A percentile compares a stretch with the other conserved stretches of the same genome.
Evolutionary conservation across 2,797 vertebrate species (phyloP).

Genomic region (Microhierax caerulescens): DNA sequence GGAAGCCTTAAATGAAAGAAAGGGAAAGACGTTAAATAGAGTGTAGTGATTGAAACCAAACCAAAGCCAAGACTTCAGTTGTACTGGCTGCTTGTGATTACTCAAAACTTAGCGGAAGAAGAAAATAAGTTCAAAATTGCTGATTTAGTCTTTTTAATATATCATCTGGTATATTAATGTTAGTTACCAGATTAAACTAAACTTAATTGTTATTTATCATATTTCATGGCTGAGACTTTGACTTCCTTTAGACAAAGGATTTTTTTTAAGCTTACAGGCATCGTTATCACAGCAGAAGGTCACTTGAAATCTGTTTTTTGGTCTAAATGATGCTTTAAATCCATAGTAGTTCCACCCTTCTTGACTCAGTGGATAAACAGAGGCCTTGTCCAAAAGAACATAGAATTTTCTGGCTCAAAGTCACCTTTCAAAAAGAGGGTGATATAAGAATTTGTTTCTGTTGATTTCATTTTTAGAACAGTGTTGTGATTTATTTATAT

Average conservation of each 20-base stretch:
- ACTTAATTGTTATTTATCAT: slow-evolving; percentile 56
- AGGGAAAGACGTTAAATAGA: neutral
- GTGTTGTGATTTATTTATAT: slow-evolving; percentile 30
- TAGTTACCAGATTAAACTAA: slow-evolving; percentile 58
- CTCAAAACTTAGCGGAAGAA: neutral
- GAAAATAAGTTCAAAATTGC: slow-evolving; percentile 19
- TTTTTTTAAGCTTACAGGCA: slow-evolving; percentile 69
- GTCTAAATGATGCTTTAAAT: slow-evolving; percentile 75
- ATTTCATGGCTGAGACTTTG: slow-evolving; percentile 29
- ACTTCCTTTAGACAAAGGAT: slow-evolving; percentile 42
- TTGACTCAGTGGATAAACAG: slow-evolving; percentile 60
- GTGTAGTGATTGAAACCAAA: neutral
- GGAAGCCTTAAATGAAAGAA: neutral
- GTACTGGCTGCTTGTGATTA: neutral
- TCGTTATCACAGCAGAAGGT: slow-evolving; percentile 74
- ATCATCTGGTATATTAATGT: neutral
- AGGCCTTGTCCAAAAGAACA: slow-evolving; percentile 13
- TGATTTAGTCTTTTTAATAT: slow-evolving; percentile 22
- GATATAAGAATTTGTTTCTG: neutral
- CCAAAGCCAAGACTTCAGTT: neutral
- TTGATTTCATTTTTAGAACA: slow-evolving; percentile 42
- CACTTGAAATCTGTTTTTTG: slow-evolving; percentile 74
- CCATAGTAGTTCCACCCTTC: slow-evolving; percentile 65
- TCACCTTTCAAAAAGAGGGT: slow-evolving; percentile 65
- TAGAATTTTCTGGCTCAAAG: slow-evolving; percentile 68